phyloP scores from a whole-genome alignment of 2,113 vertebrate species.

The Sinocyclocheilus rhinocerous region DNA sequence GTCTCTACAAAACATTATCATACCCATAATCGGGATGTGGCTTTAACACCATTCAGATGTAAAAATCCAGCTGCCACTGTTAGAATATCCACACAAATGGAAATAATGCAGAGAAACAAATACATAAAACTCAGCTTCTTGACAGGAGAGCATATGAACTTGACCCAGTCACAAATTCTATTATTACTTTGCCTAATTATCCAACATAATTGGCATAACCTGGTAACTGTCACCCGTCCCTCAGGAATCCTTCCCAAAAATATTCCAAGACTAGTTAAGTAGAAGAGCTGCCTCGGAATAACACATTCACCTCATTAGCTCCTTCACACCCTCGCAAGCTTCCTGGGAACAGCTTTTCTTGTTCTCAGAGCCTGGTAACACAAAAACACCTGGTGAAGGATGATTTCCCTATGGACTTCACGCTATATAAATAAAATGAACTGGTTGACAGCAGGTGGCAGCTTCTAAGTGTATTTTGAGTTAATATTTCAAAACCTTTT shows the following conservation, averaged over 20 bases:
- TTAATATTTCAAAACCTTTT: not conserved
- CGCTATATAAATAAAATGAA: not conserved
- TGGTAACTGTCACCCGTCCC: not conserved
- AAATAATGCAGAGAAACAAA: not conserved
- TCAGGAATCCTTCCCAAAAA: conserved; percentile 8
- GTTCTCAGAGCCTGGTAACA: not conserved
- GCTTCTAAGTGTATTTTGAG: not conserved
- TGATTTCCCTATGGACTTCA: not conserved
- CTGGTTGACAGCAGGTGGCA: not conserved
- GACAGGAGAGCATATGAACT: not conserved
- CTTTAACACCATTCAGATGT: not conserved
- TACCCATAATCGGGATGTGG: not conserved
- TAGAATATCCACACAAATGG: not conserved
- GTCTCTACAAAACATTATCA: not conserved
- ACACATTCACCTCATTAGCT: not conserved
- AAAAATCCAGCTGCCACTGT: not conserved
- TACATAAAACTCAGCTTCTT: not conserved
- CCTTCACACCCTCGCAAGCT: not conserved
- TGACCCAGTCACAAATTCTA: not conserved
- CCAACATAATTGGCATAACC: not conserved
- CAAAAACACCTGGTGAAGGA: not conserved
- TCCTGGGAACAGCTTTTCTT: not conserved
- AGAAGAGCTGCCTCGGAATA: not conserved
- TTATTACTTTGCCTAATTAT: not conserved
- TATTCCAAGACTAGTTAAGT: not conserved